phyloP scores from a whole-genome alignment of 2,888 invertebrate species.

The Liodrosophila aerea region DNA sequence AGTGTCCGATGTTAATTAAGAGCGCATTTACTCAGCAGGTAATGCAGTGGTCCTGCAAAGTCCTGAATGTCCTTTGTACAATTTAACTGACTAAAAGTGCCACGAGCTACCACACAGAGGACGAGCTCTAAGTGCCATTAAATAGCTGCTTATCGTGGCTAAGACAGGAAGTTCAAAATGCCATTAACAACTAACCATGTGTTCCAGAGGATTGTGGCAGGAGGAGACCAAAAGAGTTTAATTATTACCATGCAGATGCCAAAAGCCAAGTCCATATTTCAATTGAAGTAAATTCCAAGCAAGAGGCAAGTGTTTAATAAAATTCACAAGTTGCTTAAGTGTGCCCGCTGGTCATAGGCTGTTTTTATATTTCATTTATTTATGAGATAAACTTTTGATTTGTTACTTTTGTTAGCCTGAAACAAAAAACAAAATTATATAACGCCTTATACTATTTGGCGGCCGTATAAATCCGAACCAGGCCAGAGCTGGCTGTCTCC shows the following conservation, averaged over 20 bases:
- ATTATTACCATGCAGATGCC: background rate
- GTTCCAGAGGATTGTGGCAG: no score
- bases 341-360: constrained; percentile 34
- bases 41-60: no score
- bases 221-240: no score
- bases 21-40: constrained; percentile 33
- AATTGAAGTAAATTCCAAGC: constrained; percentile 12
- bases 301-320: background rate
- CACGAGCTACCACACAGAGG: no score
- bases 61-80: no score
- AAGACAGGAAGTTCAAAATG: background rate
- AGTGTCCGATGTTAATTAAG: constrained; percentile 35
- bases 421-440: constrained; percentile 46
- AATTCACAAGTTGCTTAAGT: constrained; percentile 28
- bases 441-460: constrained; percentile 53
- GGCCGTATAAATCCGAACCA: constrained; percentile 11
- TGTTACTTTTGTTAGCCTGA: constrained; percentile 34
- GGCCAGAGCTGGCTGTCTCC: constrained; percentile 10
- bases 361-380: constrained; percentile 57
- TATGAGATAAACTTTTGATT: constrained; percentile 71
- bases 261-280: constrained; percentile 2
- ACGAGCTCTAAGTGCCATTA: constrained; percentile 4
- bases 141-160: background rate
- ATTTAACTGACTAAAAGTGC: background rate
- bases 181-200: constrained; percentile 5